These are phyloP conservation scores for Chorisops tibialis DNA, from an alignment of 2,888 invertebrate genomes.

Conservation along the genomic window DNA sequence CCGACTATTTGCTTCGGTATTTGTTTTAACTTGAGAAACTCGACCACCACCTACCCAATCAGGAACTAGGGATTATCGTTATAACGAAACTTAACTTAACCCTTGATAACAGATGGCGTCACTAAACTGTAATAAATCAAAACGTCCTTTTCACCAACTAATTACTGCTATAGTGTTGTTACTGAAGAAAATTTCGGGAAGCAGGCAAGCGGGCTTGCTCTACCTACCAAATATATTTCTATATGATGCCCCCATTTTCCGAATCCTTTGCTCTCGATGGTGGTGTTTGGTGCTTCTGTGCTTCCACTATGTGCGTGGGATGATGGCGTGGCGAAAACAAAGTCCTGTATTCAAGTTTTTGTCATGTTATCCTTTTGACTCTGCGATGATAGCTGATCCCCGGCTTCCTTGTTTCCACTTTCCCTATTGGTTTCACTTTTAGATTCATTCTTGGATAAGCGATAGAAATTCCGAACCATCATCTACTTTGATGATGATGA, in stretches of 20 bases:
- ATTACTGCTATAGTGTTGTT: slow-evolving; percentile 21
- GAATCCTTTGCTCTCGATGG: background rate
- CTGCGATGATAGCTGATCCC: too few species aligned
- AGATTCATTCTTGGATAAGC: too few species aligned
- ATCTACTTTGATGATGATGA: too few species aligned
- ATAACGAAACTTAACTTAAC: slow-evolving; percentile 22
- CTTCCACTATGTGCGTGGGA: background rate
- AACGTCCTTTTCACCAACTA: slow-evolving; percentile 34
- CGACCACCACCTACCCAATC: slow-evolving; percentile 25
- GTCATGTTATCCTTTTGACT: background rate
- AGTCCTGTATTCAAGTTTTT: background rate
- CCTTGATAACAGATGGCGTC: slow-evolving; percentile 35
- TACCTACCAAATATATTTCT: too few species aligned
- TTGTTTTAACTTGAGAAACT: slow-evolving; percentile 13
- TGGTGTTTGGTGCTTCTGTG: background rate
- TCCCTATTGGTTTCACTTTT: too few species aligned
- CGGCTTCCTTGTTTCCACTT: too few species aligned
- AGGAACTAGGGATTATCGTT: slow-evolving; percentile 12
- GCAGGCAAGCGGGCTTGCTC: too few species aligned
- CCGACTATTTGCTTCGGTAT: background rate
- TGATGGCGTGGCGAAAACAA: background rate
- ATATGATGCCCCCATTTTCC: background rate
- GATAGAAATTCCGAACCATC: too few species aligned
- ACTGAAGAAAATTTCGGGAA: background rate
- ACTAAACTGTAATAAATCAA: slow-evolving; percentile 35